A percentile compares a stretch with the other conserved stretches of the same genome.
Conservation (phyloP, 2,888 invertebrate genomes). For the Sycophila texana region DNA sequence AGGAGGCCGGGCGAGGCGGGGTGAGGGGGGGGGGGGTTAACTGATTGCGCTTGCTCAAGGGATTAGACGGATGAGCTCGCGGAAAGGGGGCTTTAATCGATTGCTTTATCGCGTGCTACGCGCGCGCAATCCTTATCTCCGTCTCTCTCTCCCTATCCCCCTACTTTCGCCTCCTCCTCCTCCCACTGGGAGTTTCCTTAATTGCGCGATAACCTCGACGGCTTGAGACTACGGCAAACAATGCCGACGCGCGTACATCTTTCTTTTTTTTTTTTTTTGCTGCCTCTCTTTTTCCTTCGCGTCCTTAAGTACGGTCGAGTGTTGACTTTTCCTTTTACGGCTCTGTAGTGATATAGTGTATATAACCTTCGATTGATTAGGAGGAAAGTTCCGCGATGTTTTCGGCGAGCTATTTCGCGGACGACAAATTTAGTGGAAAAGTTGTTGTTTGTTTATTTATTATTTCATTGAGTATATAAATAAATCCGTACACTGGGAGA, state of each 20-base stretch:
- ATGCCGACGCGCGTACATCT: conserved; percentile 30
- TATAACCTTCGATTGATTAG: too few relatives aligned
- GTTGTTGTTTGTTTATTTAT: too few relatives aligned
- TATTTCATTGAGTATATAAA: too few relatives aligned
- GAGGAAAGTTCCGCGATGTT: too few relatives aligned
- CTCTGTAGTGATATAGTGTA: too few relatives aligned
- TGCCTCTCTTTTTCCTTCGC: not conserved
- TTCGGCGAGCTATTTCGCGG: too few relatives aligned
- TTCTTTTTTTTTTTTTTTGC: not conserved
- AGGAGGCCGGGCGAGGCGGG: not conserved
- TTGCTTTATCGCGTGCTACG: conserved; percentile 53
- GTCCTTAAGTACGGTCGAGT: not conserved
- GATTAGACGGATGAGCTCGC: conserved; percentile 57
- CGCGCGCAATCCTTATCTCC: conserved; percentile 48
- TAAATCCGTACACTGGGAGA: too few relatives aligned
- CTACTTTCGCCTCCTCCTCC: not conserved
- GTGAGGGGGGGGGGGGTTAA: conserved; percentile 41
- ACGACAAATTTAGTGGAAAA: too few relatives aligned
- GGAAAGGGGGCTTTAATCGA: conserved; percentile 55
- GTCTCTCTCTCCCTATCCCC: conserved; percentile 6
- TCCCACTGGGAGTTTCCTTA: conserved; percentile 38
- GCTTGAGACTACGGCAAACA: conserved; percentile 36
- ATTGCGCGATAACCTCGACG: conserved; percentile 51
- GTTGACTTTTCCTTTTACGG: too few relatives aligned
- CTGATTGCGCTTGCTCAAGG: conserved; percentile 57